These are phyloP conservation scores for Nettapus auritus DNA, from an alignment of 2,113 vertebrate species.

Conservation along the genomic window DNA sequence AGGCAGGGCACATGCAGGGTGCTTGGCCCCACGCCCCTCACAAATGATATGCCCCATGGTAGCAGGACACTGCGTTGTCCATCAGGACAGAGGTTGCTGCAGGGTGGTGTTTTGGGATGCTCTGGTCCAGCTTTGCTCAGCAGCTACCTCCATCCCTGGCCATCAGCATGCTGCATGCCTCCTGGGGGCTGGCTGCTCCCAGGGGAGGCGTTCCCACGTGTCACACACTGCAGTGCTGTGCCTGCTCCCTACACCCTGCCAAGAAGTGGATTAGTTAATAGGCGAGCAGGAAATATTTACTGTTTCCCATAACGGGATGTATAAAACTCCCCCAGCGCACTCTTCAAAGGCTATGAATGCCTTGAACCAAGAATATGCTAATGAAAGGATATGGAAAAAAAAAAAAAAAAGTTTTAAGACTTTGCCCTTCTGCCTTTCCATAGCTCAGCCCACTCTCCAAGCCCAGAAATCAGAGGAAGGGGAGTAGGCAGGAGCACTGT, in stretches of 20 bases:
- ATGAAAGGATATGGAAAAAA: background rate
- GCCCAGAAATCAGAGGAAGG: background rate
- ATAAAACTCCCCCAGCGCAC: background rate
- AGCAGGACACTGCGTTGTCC: background rate
- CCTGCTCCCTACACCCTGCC: background rate
- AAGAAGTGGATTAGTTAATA: background rate
- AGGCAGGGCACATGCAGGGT: too few relatives aligned
- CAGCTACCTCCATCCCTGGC: background rate
- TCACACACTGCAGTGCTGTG: background rate
- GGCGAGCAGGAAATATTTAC: background rate
- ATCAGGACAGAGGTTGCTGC: background rate
- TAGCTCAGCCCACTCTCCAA: background rate
- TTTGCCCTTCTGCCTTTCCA: background rate
- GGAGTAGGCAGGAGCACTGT: accelerated
- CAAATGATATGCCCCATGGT: background rate
- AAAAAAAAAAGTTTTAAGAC: background rate
- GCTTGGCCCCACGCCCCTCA: too few relatives aligned
- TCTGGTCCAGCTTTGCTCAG: background rate
- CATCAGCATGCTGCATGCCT: accelerated
- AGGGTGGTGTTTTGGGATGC: background rate
- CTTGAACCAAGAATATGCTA: background rate
- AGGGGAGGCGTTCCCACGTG: background rate
- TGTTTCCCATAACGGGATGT: background rate
- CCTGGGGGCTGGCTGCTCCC: background rate
- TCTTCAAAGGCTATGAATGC: background rate